These are phyloP conservation scores for Tyrophagus putrescentiae DNA, from an alignment of 1,140 invertebrate genomes.

Conservation along the genomic window DNA sequence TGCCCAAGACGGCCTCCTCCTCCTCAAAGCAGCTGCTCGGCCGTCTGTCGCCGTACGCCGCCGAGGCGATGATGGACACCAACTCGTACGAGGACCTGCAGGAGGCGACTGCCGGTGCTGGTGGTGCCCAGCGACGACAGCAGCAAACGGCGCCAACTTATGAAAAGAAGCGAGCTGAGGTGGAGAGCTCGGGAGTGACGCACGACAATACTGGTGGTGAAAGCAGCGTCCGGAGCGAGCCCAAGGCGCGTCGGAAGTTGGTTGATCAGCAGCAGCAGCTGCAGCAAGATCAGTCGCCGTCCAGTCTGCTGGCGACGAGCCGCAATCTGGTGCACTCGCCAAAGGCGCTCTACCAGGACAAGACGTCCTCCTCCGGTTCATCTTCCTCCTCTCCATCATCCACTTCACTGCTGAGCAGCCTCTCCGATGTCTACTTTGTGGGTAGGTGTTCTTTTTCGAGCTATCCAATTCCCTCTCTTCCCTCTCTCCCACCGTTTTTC, in stretches of 20 bases:
- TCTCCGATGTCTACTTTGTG: slow-evolving; percentile 10
- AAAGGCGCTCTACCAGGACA: not conserved
- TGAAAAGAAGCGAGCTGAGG: not conserved
- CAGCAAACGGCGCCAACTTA: not conserved
- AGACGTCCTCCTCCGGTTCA: no score
- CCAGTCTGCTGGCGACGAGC: not conserved
- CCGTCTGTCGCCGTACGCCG: no score
- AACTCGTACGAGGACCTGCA: slow-evolving; percentile 7
- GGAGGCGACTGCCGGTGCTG: no score
- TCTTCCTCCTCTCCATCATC: no score
- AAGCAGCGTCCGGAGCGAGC: not conserved
- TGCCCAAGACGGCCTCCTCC: no score
- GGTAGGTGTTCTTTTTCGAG: not conserved
- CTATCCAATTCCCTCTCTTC: not conserved
- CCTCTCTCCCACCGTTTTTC: no score
- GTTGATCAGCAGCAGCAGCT: no score
- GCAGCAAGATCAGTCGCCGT: no score
- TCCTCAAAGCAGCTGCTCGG: no score
- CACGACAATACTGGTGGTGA: not conserved
- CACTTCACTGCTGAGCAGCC: not conserved
- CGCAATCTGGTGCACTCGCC: not conserved
- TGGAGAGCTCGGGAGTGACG: not conserved
- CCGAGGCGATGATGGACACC: no score
- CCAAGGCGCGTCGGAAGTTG: not conserved
- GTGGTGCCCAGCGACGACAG: not conserved